phyloP scores from a whole-genome alignment of 2,797 vertebrate genomes.

The Melanotaenia pygmaea region DNA sequence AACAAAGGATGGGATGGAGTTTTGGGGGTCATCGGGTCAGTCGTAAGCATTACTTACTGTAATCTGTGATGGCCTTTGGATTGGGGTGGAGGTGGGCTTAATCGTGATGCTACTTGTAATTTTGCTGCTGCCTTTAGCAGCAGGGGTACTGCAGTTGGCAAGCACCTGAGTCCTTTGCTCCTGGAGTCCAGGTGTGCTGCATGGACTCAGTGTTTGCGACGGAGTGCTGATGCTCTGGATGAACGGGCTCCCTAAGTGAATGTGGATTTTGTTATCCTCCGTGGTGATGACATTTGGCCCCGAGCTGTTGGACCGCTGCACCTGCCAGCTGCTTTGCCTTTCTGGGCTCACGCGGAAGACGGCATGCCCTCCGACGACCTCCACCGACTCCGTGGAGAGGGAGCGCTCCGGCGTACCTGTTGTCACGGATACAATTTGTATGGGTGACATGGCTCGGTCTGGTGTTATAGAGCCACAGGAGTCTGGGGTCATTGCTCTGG shows the following conservation, averaged over 20 bases:
- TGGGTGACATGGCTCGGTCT: conserved; percentile 92
- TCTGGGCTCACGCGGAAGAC: conserved; percentile 93
- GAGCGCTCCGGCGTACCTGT: conserved; percentile 88
- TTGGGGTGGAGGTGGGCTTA: conserved; percentile 92
- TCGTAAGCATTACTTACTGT: conserved; percentile 98
- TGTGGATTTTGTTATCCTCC: conserved; percentile 99
- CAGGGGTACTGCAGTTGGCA: conserved; percentile 83
- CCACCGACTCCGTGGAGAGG: conserved; percentile 85
- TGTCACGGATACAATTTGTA: conserved; percentile 89
- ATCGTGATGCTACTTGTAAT: conserved; percentile 98
- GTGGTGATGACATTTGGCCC: conserved; percentile 95
- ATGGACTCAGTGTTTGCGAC: conserved; percentile 82
- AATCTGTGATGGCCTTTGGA: conserved; percentile 95
- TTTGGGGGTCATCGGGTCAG: conserved; percentile 78
- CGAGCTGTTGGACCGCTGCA: conserved; percentile 94
- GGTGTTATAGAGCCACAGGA: conserved; percentile 90
- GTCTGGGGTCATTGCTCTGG: conserved; percentile 90
- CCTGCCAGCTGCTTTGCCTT: conserved; percentile 91
- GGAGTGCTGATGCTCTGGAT: conserved; percentile 86
- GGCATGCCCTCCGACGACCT: conserved; percentile 87
- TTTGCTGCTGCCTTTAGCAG: conserved; percentile 90
- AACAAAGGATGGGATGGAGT: conserved; percentile 67
- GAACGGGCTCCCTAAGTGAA: conserved; percentile 94
- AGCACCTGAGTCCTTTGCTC: conserved; percentile 90
- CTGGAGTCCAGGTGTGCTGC: conserved; percentile 79